These are phyloP conservation scores for Thamnophis sirtalis DNA, from an alignment of 2,113 vertebrate genomes.

Conservation along the genomic window DNA sequence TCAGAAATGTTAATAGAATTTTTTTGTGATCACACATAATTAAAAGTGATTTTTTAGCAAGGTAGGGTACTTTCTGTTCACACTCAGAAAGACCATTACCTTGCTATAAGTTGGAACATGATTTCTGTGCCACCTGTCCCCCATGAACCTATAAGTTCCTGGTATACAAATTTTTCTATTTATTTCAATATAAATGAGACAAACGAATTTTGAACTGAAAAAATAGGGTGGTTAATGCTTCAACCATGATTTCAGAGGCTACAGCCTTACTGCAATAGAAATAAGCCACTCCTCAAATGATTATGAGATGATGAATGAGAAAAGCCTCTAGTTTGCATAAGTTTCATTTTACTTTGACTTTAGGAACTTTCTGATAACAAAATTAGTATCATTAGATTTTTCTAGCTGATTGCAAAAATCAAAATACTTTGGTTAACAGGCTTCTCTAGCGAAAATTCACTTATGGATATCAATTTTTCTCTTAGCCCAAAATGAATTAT, in stretches of 20 bases:
- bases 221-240: background rate
- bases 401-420: conserved; percentile 40
- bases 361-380: background rate
- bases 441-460: conserved; percentile 20
- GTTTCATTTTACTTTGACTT: background rate
- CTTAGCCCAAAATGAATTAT: conserved; percentile 39
- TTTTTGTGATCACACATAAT: background rate
- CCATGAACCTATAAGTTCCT: background rate
- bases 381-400: background rate
- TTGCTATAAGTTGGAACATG: background rate
- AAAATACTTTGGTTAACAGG: conserved; percentile 48
- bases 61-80: background rate
- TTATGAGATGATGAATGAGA: background rate
- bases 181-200: background rate
- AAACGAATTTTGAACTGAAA: background rate
- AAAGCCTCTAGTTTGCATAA: background rate
- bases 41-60: background rate
- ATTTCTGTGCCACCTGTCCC: background rate
- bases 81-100: background rate
- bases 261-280: background rate
- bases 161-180: background rate
- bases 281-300: background rate
- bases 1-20: background rate
- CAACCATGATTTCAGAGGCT: background rate
- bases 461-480: conserved; percentile 43